These are phyloP conservation scores for Eremobia ochroleuca DNA, from an alignment of 2,888 invertebrate species.

Conservation along the genomic window DNA sequence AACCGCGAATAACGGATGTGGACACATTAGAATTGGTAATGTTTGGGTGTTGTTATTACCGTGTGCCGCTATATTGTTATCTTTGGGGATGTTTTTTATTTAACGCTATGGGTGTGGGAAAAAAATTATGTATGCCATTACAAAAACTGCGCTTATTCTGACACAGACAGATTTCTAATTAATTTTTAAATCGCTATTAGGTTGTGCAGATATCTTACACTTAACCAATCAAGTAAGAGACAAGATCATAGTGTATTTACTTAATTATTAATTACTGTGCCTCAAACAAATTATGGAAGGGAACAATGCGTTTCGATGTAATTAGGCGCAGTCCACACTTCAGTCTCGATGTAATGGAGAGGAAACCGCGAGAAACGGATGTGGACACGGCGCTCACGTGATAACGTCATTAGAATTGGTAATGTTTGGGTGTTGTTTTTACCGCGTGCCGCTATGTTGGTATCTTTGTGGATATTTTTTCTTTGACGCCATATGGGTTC, in stretches of 20 bases:
- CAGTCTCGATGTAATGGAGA: conserved; percentile 69
- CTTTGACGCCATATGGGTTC: conserved; percentile 9
- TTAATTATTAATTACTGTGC: not conserved
- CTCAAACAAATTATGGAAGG: conserved; percentile 75
- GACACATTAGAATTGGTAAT: conserved; percentile 58
- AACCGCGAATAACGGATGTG: conserved; percentile 55
- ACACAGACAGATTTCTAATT: not conserved
- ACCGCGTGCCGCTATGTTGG: conserved; percentile 27
- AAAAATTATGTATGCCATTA: not conserved
- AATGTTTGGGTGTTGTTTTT: conserved; percentile 28
- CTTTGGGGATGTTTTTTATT: conserved; percentile 31
- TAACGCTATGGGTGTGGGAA: conserved; percentile 3
- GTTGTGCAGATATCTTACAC: not conserved
- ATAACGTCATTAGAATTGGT: conserved; percentile 47
- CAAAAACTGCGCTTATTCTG: not conserved
- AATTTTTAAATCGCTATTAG: not conserved
- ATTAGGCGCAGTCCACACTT: conserved; percentile 81
- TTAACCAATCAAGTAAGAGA: not conserved
- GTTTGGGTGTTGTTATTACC: conserved; percentile 37
- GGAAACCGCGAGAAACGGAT: conserved; percentile 57
- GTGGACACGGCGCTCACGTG: conserved; percentile 17
- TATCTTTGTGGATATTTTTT: conserved; percentile 30
- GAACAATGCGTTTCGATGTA: conserved; percentile 82
- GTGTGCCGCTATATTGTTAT: conserved; percentile 19
- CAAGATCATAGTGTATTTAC: not conserved